These are phyloP conservation scores for Dromiciops gliroides DNA, from an alignment of 2,113 vertebrate species.

Conservation along the genomic window DNA sequence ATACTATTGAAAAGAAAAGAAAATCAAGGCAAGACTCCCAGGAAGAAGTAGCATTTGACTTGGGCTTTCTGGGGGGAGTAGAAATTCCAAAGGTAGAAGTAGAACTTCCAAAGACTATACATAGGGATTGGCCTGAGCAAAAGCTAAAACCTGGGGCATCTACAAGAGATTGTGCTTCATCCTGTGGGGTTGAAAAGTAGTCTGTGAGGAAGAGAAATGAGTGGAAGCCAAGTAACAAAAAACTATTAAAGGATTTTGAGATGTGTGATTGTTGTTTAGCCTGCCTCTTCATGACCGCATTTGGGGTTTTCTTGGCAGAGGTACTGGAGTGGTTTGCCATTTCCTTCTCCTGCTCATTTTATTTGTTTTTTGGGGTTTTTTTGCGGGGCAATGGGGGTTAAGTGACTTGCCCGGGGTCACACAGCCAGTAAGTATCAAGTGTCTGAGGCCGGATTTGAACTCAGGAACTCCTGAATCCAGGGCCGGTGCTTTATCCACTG, in stretches of 20 bases:
- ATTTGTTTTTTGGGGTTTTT: too few species aligned
- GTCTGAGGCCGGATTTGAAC: too few species aligned
- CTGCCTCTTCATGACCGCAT: not conserved
- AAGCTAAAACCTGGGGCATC: not conserved
- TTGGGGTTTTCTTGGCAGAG: not conserved
- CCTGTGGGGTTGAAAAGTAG: not conserved
- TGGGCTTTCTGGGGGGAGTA: not conserved
- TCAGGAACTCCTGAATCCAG: too few species aligned
- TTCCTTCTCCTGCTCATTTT: not conserved
- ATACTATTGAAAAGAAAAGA: too few species aligned
- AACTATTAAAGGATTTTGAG: not conserved
- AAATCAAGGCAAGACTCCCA: not conserved
- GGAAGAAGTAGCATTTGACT: not conserved
- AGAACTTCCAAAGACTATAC: not conserved
- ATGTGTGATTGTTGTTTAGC: not conserved
- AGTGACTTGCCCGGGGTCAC: too few species aligned
- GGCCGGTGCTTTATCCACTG: too few species aligned
- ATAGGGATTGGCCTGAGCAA: not conserved
- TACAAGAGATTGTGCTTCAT: not conserved
- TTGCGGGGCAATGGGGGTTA: too few species aligned
- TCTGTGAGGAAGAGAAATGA: not conserved
- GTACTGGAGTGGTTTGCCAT: not conserved
- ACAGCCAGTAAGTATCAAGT: too few species aligned
- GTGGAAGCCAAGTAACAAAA: not conserved
- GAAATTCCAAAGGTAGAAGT: not conserved